Evolutionary conservation across 2,797 vertebrate genomes (phyloP).

Genomic region (Chaunax sp.): DNA sequence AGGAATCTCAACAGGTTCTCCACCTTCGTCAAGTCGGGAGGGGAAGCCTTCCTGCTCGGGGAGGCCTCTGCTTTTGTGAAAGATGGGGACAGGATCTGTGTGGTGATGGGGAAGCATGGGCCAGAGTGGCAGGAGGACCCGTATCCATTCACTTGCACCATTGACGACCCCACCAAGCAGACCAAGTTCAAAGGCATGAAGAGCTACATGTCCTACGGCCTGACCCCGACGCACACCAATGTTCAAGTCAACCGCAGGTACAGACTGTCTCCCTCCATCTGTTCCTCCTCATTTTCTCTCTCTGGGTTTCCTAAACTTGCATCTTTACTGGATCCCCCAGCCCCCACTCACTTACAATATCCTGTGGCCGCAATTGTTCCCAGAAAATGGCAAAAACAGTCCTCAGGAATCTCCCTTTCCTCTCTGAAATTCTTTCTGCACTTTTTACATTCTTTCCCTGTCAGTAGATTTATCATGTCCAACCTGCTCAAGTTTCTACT

Average conservation of each 20-base stretch:
- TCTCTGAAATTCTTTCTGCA: slow-evolving; percentile 24
- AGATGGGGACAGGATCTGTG: slow-evolving; percentile 91
- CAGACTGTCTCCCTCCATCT: slow-evolving; percentile 23
- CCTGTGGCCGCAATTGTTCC: slow-evolving; percentile 23
- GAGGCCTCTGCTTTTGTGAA: slow-evolving; percentile 91
- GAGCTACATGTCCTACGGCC: slow-evolving; percentile 97
- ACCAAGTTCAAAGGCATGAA: slow-evolving; percentile 99
- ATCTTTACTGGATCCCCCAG: not conserved
- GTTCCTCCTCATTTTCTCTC: not conserved
- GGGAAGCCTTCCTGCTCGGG: slow-evolving; percentile 95
- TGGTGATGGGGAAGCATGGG: slow-evolving; percentile 89
- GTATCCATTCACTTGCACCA: slow-evolving; percentile 91
- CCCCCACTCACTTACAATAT: slow-evolving; percentile 8
- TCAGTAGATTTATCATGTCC: slow-evolving; percentile 13
- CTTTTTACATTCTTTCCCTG: slow-evolving; percentile 42
- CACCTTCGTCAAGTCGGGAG: slow-evolving; percentile 95
- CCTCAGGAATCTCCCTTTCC: slow-evolving; percentile 35
- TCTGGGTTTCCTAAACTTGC: slow-evolving; percentile 32
- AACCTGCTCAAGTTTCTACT: not conserved
- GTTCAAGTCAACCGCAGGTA: slow-evolving; percentile 94
- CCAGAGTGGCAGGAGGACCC: slow-evolving; percentile 96
- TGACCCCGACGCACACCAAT: slow-evolving; percentile 91
- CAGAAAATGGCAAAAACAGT: slow-evolving; percentile 40
- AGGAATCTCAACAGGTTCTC: slow-evolving; percentile 97
- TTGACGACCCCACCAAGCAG: slow-evolving; percentile 97